Percentiles rank a stretch among this genome's conserved stretches.
phyloP scores from a whole-genome alignment of 2,113 vertebrate species.

The Pelodiscus sinensis region DNA sequence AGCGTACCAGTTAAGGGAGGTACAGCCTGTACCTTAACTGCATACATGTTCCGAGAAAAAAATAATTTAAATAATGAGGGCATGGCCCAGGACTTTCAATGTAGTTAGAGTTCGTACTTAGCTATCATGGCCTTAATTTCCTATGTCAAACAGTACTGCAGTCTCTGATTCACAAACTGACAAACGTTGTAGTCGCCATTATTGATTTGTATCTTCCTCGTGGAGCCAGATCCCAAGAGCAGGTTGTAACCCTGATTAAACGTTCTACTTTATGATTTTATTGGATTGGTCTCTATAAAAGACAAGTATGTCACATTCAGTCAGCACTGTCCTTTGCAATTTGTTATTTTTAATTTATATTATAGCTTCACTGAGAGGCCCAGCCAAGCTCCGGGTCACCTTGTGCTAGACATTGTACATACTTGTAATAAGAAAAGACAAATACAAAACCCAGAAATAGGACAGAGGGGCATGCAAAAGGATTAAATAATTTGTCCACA shows the following conservation, averaged over 20 bases:
- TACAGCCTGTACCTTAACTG: neutral
- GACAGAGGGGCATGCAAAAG: slow-evolving; percentile 1
- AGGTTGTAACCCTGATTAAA: neutral
- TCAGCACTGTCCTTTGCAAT: too few species aligned
- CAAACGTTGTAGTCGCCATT: neutral
- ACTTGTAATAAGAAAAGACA: neutral
- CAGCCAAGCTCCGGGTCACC: too few species aligned
- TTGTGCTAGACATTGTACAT: neutral
- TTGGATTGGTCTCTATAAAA: neutral
- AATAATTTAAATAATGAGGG: neutral
- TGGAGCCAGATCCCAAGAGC: neutral
- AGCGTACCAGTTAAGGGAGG: too few species aligned
- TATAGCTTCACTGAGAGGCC: neutral
- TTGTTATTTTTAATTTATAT: neutral
- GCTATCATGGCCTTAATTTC: neutral
- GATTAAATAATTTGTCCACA: neutral
- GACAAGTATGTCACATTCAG: too few species aligned
- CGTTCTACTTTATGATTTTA: neutral
- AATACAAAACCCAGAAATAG: neutral
- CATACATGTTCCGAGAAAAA: neutral
- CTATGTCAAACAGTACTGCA: neutral
- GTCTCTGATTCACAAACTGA: neutral
- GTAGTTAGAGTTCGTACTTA: neutral
- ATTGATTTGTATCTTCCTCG: neutral
- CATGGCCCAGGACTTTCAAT: neutral